Percentiles rank a stretch among this genome's conserved stretches.
phyloP scores from a whole-genome alignment of 2,113 vertebrate species.

The Antechinus stuartii region DNA sequence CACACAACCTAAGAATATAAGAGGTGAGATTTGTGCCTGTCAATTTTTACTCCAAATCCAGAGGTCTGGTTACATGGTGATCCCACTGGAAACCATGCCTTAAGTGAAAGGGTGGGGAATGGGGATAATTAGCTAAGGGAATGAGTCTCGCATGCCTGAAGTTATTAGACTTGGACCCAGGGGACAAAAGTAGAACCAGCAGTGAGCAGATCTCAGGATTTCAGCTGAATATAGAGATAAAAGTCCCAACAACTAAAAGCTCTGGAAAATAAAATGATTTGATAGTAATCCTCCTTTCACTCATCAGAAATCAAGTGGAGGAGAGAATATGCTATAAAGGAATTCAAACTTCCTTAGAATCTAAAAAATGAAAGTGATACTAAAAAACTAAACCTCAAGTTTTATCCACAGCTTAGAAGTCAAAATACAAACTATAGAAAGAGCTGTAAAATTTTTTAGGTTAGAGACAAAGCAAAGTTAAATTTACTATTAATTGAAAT shows the following conservation, averaged over 20 bases:
- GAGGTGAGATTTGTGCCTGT: not conserved
- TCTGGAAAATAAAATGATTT: not conserved
- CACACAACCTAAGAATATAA: not conserved
- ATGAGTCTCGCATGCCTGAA: not conserved
- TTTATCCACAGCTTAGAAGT: not conserved
- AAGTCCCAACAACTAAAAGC: not conserved
- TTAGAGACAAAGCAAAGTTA: not conserved
- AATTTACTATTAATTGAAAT: not conserved
- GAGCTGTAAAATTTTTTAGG: not conserved
- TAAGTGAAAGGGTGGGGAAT: not conserved
- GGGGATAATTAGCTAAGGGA: not conserved
- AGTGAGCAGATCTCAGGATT: not conserved
- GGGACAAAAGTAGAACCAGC: not conserved
- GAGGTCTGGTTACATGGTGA: not conserved
- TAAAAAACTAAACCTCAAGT: not conserved
- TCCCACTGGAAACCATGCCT: not conserved
- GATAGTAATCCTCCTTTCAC: not conserved
- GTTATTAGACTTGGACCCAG: not conserved
- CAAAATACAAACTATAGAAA: not conserved
- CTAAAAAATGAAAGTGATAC: not conserved
- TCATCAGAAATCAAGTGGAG: not conserved
- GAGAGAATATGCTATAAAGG: not conserved
- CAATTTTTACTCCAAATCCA: not conserved
- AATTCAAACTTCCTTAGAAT: not conserved
- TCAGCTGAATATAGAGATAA: not conserved